phyloP scores from a whole-genome alignment of 2,113 vertebrate genomes.

The Ammodytes dubius region DNA sequence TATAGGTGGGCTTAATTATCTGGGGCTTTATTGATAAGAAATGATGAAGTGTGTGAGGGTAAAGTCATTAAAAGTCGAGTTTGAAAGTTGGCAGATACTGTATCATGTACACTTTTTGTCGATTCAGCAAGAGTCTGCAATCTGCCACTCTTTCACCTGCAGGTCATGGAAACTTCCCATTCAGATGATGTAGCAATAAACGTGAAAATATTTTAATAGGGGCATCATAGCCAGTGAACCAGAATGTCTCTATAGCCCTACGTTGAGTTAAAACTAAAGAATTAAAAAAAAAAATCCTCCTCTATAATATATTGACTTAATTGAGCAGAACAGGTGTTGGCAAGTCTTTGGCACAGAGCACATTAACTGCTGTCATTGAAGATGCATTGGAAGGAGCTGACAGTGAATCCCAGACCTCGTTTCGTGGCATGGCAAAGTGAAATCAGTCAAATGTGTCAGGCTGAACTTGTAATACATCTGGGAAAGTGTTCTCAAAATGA shows the following conservation, averaged over 20 bases:
- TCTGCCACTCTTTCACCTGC: slow-evolving; percentile 7
- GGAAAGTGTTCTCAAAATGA: slow-evolving; percentile 13
- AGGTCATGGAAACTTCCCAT: slow-evolving; percentile 1
- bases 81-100: slow-evolving; percentile 37
- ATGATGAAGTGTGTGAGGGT: slow-evolving; percentile 52
- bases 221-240: slow-evolving; percentile 17
- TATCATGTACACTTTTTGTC: slow-evolving; percentile 12
- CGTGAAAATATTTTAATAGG: neutral
- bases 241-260: neutral
- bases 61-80: slow-evolving; percentile 41
- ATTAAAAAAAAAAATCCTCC: slow-evolving; percentile 19
- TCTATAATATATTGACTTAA: slow-evolving; percentile 49
- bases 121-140: slow-evolving; percentile 29
- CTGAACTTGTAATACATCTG: slow-evolving; percentile 19
- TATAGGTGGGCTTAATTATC: slow-evolving; percentile 62
- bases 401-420: slow-evolving; percentile 46
- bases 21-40: slow-evolving; percentile 60
- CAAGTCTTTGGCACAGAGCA: slow-evolving; percentile 37
- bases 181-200: slow-evolving; percentile 14
- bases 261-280: slow-evolving; percentile 34
- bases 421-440: slow-evolving; percentile 19
- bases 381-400: neutral
- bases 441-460: slow-evolving; percentile 7
- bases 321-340: slow-evolving; percentile 49
- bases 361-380: slow-evolving; percentile 53